Conservation (phyloP, 2,888 invertebrate species). For the Hydroisotoma schaefferi region DNA sequence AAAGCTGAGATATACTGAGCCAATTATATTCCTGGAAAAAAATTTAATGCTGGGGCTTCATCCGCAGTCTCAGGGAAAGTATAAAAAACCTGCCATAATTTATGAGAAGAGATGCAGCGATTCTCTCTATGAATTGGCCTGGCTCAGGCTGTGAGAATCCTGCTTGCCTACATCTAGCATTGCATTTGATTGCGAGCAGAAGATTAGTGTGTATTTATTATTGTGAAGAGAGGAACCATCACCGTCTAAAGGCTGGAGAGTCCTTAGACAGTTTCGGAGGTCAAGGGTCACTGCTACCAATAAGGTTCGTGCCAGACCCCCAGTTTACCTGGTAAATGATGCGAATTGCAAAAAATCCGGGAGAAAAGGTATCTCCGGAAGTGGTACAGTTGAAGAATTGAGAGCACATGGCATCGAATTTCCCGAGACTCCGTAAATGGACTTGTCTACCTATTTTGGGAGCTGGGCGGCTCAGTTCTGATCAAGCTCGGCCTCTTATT, state of each 20-base stretch:
- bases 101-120: slow-evolving; percentile 11
- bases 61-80: not conserved
- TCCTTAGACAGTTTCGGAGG: slow-evolving; percentile 6
- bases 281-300: not conserved
- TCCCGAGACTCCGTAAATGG: slow-evolving; percentile 45
- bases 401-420: slow-evolving; percentile 48
- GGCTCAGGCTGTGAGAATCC: slow-evolving; percentile 7
- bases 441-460: slow-evolving; percentile 48
- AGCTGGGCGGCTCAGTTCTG: slow-evolving; percentile 34
- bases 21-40: no score
- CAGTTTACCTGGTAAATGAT: slow-evolving; percentile 18
- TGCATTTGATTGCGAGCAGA: slow-evolving; percentile 2
- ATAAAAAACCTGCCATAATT: slow-evolving; percentile 4
- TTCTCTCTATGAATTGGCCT: slow-evolving; percentile 10
- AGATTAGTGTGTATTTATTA: not conserved
- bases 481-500: slow-evolving; percentile 15
- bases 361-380: slow-evolving; percentile 38
- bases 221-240: not conserved
- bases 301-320: no score
- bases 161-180: not conserved
- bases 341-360: slow-evolving; percentile 11
- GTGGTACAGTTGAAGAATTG: slow-evolving; percentile 40
- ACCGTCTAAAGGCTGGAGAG: slow-evolving; percentile 7
- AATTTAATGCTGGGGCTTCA: no score
- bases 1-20: no score